Evolutionary conservation across 2,797 vertebrate species (phyloP).

Genomic region (Falco rusticolus): DNA sequence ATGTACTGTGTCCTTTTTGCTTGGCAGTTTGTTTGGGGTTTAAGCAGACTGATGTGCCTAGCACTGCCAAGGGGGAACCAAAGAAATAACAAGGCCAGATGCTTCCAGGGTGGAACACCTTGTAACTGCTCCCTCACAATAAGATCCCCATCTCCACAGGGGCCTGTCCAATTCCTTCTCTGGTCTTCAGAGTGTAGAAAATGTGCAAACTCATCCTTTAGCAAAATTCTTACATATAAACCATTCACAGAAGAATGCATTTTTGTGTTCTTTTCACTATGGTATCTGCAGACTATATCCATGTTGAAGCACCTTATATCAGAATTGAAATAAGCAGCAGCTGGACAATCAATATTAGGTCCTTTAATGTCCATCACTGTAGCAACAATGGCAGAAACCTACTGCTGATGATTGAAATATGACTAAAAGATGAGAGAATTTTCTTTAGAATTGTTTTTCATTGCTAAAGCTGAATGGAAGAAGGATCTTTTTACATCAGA

Average conservation of each 20-base stretch:
- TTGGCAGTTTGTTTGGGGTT: background rate
- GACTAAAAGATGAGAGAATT: background rate
- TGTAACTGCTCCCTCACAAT: background rate
- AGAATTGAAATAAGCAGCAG: background rate
- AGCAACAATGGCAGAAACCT: background rate
- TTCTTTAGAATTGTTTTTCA: constrained; percentile 9
- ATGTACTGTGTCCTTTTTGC: background rate
- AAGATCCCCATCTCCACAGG: background rate
- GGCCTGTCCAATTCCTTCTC: background rate
- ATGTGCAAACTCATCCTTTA: background rate
- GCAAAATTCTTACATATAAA: background rate
- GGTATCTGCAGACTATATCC: background rate
- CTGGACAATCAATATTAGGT: background rate
- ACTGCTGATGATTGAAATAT: background rate
- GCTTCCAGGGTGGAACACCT: background rate
- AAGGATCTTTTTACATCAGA: background rate
- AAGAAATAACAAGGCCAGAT: no score
- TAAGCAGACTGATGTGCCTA: background rate
- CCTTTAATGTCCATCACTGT: background rate
- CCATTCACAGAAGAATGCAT: background rate
- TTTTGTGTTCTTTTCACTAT: background rate
- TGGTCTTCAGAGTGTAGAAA: background rate
- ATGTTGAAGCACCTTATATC: background rate
- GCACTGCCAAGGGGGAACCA: background rate
- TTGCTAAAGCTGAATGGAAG: background rate